Percentiles rank a stretch among this genome's conserved stretches.
Evolutionary conservation across 2,888 invertebrate genomes (phyloP).

Genomic region (Limnephilus lunatus): DNA sequence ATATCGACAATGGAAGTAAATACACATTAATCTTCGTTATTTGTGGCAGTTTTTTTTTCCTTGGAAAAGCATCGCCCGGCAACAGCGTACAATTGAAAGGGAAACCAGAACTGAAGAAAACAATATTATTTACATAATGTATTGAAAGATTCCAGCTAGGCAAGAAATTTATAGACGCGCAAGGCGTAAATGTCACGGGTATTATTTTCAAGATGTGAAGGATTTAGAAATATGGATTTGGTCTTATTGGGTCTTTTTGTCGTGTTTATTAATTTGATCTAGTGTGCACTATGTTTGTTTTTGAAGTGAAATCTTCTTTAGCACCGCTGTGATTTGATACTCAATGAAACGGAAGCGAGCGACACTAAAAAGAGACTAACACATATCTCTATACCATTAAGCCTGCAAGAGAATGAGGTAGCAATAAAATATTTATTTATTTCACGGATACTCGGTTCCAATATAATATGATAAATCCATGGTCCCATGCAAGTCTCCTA

Average conservation of each 20-base stretch:
- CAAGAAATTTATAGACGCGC: background rate
- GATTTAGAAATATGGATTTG: background rate
- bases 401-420: too few relatives aligned
- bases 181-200: background rate
- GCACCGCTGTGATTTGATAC: too few relatives aligned
- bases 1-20: slow-evolving; percentile 25
- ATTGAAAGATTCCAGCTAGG: background rate
- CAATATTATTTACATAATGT: background rate
- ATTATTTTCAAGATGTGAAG: background rate
- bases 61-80: background rate
- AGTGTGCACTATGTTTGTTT: too few relatives aligned
- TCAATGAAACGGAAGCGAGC: too few relatives aligned
- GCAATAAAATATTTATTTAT: too few relatives aligned
- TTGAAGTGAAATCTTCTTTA: too few relatives aligned
- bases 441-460: too few relatives aligned
- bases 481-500: too few relatives aligned
- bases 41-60: background rate
- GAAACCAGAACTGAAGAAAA: background rate
- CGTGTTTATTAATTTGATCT: background rate
- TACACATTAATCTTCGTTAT: slow-evolving; percentile 35
- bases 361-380: too few relatives aligned
- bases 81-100: background rate
- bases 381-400: too few relatives aligned
- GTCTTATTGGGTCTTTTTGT: background rate
- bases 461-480: too few relatives aligned